A percentile compares a stretch with the other conserved stretches of the same genome.
Conservation (phyloP, 2,888 invertebrate species). For the Melieria picta region DNA sequence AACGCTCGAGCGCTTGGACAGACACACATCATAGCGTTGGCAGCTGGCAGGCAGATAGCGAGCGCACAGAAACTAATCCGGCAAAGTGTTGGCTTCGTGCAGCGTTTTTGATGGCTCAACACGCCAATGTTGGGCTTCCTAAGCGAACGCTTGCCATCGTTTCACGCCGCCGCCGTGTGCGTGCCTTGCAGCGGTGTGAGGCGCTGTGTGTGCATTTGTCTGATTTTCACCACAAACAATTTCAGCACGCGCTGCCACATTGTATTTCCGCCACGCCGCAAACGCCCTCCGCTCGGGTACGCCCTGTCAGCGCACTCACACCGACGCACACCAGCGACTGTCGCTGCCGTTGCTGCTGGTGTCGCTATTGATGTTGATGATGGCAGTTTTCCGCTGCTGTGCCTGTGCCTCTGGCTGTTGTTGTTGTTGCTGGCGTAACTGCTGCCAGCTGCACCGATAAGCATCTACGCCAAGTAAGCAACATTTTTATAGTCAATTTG, state of each 20-base stretch:
- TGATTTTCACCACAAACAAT: conserved; percentile 18
- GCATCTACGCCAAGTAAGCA: conserved; percentile 64
- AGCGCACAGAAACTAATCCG: conserved; percentile 23
- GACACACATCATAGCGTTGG: no score
- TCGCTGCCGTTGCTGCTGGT: no score
- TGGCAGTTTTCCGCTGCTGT: no score
- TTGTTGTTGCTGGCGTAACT: no score
- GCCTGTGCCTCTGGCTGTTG: no score
- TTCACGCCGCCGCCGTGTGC: no score
- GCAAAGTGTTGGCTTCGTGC: conserved; percentile 22
- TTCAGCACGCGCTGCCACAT: neutral
- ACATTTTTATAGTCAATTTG: conserved; percentile 62
- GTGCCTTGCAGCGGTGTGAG: neutral
- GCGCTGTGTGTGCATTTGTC: neutral
- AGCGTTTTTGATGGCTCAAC: neutral
- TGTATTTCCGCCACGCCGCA: neutral
- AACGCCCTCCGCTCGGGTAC: no score
- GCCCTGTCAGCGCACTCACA: no score
- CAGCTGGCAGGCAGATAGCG: neutral
- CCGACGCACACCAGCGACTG: no score
- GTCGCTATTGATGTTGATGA: no score
- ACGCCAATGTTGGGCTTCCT: conserved; percentile 1
- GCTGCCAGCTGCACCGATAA: conserved; percentile 48
- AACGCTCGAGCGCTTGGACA: neutral
- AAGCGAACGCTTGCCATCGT: neutral